Conservation (phyloP, 2,113 vertebrate species). For the Grammomys dolichurus region DNA sequence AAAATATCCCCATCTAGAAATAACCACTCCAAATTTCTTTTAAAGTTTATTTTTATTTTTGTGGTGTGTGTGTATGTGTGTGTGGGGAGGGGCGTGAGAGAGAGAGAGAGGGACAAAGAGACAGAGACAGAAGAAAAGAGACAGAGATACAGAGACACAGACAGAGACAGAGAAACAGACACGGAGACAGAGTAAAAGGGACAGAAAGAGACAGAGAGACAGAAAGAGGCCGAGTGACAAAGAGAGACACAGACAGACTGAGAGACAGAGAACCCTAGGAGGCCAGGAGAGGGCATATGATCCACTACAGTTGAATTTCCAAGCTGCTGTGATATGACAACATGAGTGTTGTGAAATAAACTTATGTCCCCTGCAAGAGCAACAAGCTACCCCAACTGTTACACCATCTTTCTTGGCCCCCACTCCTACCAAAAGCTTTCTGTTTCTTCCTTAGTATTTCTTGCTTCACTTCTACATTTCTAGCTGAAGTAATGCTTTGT, state of each 20-base stretch:
- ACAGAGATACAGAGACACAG: too few species aligned
- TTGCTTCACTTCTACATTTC: not conserved
- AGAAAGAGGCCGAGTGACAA: not conserved
- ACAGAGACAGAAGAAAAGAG: not conserved
- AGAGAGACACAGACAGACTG: not conserved
- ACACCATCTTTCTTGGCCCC: too few species aligned
- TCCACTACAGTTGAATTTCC: not conserved
- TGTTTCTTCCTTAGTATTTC: not conserved
- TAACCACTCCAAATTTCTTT: not conserved
- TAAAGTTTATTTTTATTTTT: not conserved
- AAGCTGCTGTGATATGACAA: not conserved
- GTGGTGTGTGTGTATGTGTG: not conserved
- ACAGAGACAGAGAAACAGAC: too few species aligned
- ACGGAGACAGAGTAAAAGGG: not conserved
- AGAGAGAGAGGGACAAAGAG: too few species aligned
- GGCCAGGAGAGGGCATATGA: not conserved
- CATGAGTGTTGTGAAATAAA: not conserved
- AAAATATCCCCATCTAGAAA: constrained; percentile 15
- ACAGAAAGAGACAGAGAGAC: not conserved
- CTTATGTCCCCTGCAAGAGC: not conserved
- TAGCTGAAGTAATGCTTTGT: not conserved
- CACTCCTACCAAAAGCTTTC: not conserved
- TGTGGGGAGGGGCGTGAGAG: not conserved
- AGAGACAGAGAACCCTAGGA: not conserved
- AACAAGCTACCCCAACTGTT: not conserved